phyloP scores from a whole-genome alignment of 2,888 invertebrate species.

The Unio pictorum region DNA sequence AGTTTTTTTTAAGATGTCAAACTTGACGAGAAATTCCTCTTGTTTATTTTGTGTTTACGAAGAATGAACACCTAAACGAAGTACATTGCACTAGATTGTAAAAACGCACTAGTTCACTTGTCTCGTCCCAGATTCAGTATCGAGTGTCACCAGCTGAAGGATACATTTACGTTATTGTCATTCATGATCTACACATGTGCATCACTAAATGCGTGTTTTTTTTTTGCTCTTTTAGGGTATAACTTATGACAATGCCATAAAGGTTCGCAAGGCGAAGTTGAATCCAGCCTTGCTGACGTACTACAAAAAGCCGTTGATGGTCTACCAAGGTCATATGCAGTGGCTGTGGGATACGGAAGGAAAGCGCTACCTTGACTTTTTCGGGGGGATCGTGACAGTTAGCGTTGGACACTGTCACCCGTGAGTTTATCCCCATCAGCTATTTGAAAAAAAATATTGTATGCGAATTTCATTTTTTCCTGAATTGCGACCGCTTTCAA shows the following conservation, averaged over 20 bases:
- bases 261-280: slow-evolving; percentile 74
- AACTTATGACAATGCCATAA: slow-evolving; percentile 72
- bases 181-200: no score
- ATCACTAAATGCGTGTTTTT: not conserved
- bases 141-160: no score
- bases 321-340: slow-evolving; percentile 90
- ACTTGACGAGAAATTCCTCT: no score
- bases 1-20: no score
- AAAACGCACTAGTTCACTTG: no score
- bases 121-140: no score
- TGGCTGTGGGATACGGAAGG: slow-evolving; percentile 92
- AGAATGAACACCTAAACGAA: no score
- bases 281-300: slow-evolving; percentile 78
- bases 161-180: no score
- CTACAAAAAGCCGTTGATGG: slow-evolving; percentile 86
- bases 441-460: not conserved
- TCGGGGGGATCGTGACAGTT: slow-evolving; percentile 97
- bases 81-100: no score
- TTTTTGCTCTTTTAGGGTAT: slow-evolving; percentile 61
- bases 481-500: no score
- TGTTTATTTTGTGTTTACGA: no score
- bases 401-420: slow-evolving; percentile 98
- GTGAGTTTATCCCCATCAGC: slow-evolving; percentile 77
- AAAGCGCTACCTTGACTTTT: slow-evolving; percentile 92
- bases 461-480: not conserved